Percentiles rank a stretch among this genome's conserved stretches.
Evolutionary conservation across 2,797 vertebrate genomes (phyloP).

Genomic region (Petrocephalus sullivani): DNA sequence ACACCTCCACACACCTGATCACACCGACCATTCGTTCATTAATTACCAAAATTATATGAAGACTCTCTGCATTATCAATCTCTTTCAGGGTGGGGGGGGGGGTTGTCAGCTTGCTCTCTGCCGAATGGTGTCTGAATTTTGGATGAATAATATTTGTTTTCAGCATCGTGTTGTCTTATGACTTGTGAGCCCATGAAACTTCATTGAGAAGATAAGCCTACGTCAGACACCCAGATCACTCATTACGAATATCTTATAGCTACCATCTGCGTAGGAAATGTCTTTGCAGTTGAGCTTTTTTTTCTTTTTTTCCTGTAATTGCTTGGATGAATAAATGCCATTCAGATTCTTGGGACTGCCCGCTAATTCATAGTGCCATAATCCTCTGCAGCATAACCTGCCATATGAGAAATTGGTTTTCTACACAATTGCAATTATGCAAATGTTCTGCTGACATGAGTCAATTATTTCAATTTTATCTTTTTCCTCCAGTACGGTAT

Average conservation of each 20-base stretch:
- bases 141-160: background rate
- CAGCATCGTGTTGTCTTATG: background rate
- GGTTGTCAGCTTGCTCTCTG: background rate
- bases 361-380: constrained; percentile 44
- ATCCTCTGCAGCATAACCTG: constrained; percentile 43
- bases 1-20: background rate
- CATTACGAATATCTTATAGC: background rate
- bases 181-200: background rate
- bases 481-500: background rate
- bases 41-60: background rate
- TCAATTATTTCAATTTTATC: constrained; percentile 29
- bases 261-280: background rate
- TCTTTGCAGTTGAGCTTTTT: background rate
- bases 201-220: background rate
- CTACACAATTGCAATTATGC: constrained; percentile 41
- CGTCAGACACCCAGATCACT: background rate
- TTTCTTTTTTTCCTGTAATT: constrained; percentile 18
- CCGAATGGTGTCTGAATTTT: background rate
- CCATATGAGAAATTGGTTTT: constrained; percentile 30
- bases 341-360: constrained; percentile 35
- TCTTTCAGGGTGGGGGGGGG: background rate
- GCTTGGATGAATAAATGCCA: constrained; percentile 50
- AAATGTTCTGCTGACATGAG: constrained; percentile 32
- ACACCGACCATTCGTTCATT: background rate
- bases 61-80: background rate